Conservation (phyloP, 2,888 invertebrate genomes). For the Tigriopus californicus region DNA sequence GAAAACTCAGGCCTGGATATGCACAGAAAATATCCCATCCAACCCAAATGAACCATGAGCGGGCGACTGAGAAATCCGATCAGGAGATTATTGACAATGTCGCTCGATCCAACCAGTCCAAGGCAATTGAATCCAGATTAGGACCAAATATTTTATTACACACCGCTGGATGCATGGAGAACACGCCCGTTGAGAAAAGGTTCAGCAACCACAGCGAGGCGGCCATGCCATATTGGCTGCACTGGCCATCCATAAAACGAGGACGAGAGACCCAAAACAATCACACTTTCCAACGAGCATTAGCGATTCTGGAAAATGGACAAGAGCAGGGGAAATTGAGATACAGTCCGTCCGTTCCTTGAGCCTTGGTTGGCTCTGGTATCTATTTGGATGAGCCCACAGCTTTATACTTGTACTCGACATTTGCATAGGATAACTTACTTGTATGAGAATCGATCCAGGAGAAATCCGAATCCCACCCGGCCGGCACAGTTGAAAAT, state of each 20-base stretch:
- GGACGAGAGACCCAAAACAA: too few relatives aligned
- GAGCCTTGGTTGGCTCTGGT: too few relatives aligned
- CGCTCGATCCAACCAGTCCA: neutral
- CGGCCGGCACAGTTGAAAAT: conserved; percentile 30
- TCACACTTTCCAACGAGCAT: too few relatives aligned
- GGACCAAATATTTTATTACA: neutral
- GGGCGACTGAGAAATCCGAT: neutral
- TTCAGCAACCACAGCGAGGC: neutral
- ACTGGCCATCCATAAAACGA: neutral
- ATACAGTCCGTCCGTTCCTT: too few relatives aligned
- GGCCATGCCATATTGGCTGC: neutral
- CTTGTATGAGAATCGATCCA: conserved; percentile 19
- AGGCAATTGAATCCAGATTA: neutral
- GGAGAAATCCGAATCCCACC: conserved; percentile 29
- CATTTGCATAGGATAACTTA: neutral
- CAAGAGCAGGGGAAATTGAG: too few relatives aligned
- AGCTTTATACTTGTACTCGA: too few relatives aligned
- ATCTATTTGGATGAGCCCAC: too few relatives aligned
- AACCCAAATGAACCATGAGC: neutral
- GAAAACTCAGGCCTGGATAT: neutral
- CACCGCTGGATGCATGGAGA: neutral
- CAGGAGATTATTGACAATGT: neutral
- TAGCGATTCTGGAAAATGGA: too few relatives aligned
- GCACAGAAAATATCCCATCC: neutral
- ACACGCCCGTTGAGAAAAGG: neutral